phyloP scores from a whole-genome alignment of 2,113 vertebrate genomes.

The Ovis canadensis region DNA sequence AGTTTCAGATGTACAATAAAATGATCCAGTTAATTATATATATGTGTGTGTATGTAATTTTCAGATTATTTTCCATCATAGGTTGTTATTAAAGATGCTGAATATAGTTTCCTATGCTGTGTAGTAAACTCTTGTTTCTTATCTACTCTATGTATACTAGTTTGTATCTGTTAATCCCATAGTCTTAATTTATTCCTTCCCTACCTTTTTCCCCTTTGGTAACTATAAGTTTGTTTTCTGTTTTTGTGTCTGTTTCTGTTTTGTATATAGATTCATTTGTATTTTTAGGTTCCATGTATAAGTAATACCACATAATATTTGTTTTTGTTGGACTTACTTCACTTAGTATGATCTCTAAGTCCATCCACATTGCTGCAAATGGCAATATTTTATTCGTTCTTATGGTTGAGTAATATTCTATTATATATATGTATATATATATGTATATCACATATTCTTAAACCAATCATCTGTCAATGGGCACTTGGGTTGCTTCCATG shows the following conservation, averaged over 20 bases:
- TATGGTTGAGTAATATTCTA: background rate
- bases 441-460: background rate
- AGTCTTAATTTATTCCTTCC: background rate
- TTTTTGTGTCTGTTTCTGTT: background rate
- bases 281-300: background rate
- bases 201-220: background rate
- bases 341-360: background rate
- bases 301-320: background rate
- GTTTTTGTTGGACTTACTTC: background rate
- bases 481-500: background rate
- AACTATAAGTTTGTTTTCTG: background rate
- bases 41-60: background rate
- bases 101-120: background rate
- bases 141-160: background rate
- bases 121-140: background rate
- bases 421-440: background rate
- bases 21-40: background rate
- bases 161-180: background rate
- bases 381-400: background rate
- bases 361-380: background rate
- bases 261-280: background rate
- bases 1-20: background rate
- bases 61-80: background rate
- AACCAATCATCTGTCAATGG: background rate
- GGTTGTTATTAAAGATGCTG: background rate